Base-by-base conservation (phyloP, 2,797 vertebrate species). In the Bradypodion ventrale region DNA sequence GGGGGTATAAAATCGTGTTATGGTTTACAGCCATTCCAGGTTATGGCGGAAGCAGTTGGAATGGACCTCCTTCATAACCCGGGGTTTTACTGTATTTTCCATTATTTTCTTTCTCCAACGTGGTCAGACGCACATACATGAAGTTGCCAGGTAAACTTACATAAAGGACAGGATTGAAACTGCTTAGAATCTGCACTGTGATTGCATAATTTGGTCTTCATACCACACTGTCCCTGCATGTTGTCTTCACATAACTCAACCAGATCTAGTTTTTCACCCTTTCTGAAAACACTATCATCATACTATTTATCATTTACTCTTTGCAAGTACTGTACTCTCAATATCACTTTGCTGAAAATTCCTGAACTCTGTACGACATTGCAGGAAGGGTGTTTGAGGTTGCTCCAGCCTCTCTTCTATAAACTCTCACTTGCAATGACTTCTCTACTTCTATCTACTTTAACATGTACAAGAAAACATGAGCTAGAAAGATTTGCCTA, bases 311-410 rank as follows among this genome's bases (percentile, higher is more conserved):
- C 1, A 56, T 56, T 56, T 16, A 21, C 52, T 56, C 19, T 15
- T 56, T 56, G 52, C 5, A 56, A 16, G 4, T 19, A 56, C 13
- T 49, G 46, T 0, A 5, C 42, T 80, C 49, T 16, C 56, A n/a
- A 63, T 8, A 46, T 1, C 21, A 27, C 29, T 76, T 56, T 56
- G 16, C n/a, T 23, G 35, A n/a, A 44, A 32, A 62, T 35, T 62
- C 49, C 16, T 59, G 52, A 80, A 42, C 1, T 19, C 2, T 10
- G 3, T 75, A 1, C 85, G 0, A 3, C 0, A 1, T 23, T 37
- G 46, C 37, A 73, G 35, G 37, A 3, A 12, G 63, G 0, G 6
- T 32, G 16, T 16, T 21, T 32, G 10, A 62, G 19, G 42, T 27
- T 52, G 21, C 42, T 2, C 4, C 29, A 42, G 12, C 12, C 19